A percentile compares a stretch with the other conserved stretches of the same genome.
phyloP scores from a whole-genome alignment of 2,113 vertebrate genomes.

The Arothron firmamentum region DNA sequence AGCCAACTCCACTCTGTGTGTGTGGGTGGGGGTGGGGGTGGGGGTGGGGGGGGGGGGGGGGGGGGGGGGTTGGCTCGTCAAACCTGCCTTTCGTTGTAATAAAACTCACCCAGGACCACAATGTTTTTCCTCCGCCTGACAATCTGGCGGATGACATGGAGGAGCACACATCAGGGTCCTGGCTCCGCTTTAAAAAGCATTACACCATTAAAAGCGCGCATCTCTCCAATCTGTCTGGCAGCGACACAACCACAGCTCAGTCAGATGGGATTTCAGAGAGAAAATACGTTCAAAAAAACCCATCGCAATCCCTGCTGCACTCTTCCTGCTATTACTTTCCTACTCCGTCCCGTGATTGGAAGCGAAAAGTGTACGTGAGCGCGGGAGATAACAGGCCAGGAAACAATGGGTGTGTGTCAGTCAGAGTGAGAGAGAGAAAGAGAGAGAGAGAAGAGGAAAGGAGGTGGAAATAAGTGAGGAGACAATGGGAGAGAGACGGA shows the following conservation, averaged over 20 bases:
- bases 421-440: not conserved
- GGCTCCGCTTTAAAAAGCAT: slow-evolving; percentile 61
- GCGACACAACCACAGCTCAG: slow-evolving; percentile 57
- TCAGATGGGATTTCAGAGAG: slow-evolving; percentile 59
- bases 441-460: slow-evolving; percentile 21
- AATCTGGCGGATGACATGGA: slow-evolving; percentile 36
- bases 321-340: slow-evolving; percentile 60
- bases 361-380: slow-evolving; percentile 33
- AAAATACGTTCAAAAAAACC: slow-evolving; percentile 36
- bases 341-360: slow-evolving; percentile 58
- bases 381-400: slow-evolving; percentile 55
- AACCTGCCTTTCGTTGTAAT: slow-evolving; percentile 20
- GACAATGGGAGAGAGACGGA: slow-evolving; percentile 37
- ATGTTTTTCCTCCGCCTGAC: slow-evolving; percentile 25
- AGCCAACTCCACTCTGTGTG: no score
- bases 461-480: slow-evolving; percentile 29
- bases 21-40: no score
- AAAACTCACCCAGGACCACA: slow-evolving; percentile 30
- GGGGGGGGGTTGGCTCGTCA: no score
- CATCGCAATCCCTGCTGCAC: slow-evolving; percentile 71
- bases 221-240: slow-evolving; percentile 66
- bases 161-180: slow-evolving; percentile 47
- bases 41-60: no score
- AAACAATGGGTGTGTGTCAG: slow-evolving; percentile 34
- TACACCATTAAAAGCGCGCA: slow-evolving; percentile 65